Conservation (phyloP, 2,888 invertebrate species). For the Bhutanitis thaidina region DNA sequence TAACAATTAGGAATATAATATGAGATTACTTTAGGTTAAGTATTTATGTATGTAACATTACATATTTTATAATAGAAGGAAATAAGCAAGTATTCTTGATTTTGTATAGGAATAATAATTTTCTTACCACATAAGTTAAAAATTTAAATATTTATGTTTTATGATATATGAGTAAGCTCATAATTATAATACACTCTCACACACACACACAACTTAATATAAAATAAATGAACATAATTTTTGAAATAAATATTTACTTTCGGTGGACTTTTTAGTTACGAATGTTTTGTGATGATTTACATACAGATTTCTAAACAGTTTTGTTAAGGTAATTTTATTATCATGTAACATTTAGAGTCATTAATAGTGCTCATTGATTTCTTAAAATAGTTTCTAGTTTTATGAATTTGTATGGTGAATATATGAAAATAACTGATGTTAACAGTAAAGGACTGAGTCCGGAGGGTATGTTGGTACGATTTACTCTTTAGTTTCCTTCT, state of each 20-base stretch:
- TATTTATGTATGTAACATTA: not conserved
- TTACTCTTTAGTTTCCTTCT: slow-evolving; percentile 60
- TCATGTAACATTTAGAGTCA: too few relatives aligned
- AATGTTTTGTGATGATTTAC: slow-evolving; percentile 10
- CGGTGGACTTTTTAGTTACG: slow-evolving; percentile 16
- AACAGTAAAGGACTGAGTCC: too few relatives aligned
- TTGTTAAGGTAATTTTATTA: too few relatives aligned
- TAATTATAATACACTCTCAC: not conserved
- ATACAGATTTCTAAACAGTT: not conserved
- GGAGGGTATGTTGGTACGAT: not conserved
- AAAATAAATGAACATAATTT: slow-evolving; percentile 14
- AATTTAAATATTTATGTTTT: not conserved
- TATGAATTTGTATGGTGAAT: too few relatives aligned
- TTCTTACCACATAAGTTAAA: not conserved
- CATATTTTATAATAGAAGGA: not conserved
- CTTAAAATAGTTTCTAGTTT: too few relatives aligned
- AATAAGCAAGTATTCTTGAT: not conserved
- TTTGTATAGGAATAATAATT: not conserved
- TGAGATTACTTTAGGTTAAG: slow-evolving; percentile 24
- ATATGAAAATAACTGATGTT: too few relatives aligned
- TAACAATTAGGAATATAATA: slow-evolving; percentile 19
- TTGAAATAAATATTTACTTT: slow-evolving; percentile 18
- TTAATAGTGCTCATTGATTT: not conserved
- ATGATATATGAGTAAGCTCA: not conserved
- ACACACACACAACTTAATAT: slow-evolving; percentile 10